Conservation (phyloP, 2,113 vertebrate genomes). For the Falcunculus frontatus region DNA sequence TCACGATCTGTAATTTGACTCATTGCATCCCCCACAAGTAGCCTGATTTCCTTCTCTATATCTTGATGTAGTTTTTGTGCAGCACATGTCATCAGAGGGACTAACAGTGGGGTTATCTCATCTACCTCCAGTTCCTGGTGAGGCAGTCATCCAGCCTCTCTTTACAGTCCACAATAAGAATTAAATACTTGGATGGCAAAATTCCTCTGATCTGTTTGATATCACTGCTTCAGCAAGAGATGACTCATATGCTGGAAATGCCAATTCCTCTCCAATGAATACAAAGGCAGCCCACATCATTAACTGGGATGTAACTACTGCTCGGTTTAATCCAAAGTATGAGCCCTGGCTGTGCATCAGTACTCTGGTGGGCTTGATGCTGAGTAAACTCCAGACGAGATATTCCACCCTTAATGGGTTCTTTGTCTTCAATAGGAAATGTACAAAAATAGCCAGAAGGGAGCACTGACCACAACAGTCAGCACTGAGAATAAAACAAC, state of each 20-base stretch:
- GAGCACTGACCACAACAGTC: not conserved
- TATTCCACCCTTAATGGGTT: not conserved
- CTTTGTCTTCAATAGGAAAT: not conserved
- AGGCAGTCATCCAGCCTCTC: not conserved
- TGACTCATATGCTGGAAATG: conserved; percentile 2
- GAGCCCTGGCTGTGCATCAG: not conserved
- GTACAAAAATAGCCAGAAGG: not conserved
- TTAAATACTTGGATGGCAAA: not conserved
- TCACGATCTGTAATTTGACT: not conserved
- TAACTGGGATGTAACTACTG: not conserved
- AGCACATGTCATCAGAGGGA: not conserved
- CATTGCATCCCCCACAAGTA: not conserved
- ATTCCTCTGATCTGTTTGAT: not conserved
- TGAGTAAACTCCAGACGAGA: not conserved
- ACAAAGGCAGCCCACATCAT: not conserved
- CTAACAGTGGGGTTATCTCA: not conserved
- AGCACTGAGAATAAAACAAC: not conserved
- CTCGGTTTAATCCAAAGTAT: not conserved
- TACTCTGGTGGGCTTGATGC: not conserved
- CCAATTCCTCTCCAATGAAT: not conserved
- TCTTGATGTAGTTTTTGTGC: not conserved
- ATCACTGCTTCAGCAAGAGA: not conserved
- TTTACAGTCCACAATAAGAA: not conserved
- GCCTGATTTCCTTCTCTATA: not conserved
- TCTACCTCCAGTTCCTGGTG: not conserved